Conservation (phyloP, 2,888 invertebrate genomes). For the Ferdinandea cuprea region DNA sequence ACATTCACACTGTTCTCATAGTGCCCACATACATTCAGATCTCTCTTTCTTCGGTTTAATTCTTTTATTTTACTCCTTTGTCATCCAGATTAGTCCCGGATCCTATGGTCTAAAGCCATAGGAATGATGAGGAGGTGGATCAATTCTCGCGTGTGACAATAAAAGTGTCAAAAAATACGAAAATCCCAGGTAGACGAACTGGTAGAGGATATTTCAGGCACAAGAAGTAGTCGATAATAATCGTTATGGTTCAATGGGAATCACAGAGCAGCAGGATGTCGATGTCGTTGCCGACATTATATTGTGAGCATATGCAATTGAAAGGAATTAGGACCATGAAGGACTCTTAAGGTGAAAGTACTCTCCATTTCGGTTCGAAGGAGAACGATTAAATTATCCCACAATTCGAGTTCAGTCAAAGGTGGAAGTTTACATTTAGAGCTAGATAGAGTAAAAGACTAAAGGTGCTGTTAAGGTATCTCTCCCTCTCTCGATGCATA, state of each 20-base stretch:
- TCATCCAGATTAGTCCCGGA: slow-evolving; percentile 68
- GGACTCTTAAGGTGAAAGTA: slow-evolving; percentile 54
- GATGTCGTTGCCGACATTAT: slow-evolving; percentile 4
- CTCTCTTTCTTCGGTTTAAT: slow-evolving; percentile 20
- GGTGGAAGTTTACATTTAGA: neutral
- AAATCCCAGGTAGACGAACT: slow-evolving; percentile 58
- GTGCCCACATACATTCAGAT: slow-evolving; percentile 38
- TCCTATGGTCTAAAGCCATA: slow-evolving; percentile 47
- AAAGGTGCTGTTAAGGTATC: slow-evolving; percentile 47
- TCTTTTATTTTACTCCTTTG: slow-evolving; percentile 51
- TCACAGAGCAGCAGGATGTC: slow-evolving; percentile 55
- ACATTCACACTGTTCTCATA: slow-evolving; percentile 35
- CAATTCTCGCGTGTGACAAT: slow-evolving; percentile 55
- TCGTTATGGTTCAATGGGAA: slow-evolving; percentile 60
- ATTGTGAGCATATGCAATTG: slow-evolving; percentile 53
- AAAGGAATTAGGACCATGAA: slow-evolving; percentile 63
- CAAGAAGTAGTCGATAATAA: slow-evolving; percentile 41
- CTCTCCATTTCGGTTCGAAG: slow-evolving; percentile 55
- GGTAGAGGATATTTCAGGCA: slow-evolving; percentile 5
- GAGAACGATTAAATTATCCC: slow-evolving; percentile 60
- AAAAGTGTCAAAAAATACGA: slow-evolving; percentile 63
- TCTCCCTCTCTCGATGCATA: too few relatives aligned
- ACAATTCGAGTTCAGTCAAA: neutral
- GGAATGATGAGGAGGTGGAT: slow-evolving; percentile 48
- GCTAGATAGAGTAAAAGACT: neutral